A percentile compares a stretch with the other conserved stretches of the same genome.
Evolutionary conservation across 2,888 invertebrate species (phyloP).

Genomic region (Aphrophora alni): DNA sequence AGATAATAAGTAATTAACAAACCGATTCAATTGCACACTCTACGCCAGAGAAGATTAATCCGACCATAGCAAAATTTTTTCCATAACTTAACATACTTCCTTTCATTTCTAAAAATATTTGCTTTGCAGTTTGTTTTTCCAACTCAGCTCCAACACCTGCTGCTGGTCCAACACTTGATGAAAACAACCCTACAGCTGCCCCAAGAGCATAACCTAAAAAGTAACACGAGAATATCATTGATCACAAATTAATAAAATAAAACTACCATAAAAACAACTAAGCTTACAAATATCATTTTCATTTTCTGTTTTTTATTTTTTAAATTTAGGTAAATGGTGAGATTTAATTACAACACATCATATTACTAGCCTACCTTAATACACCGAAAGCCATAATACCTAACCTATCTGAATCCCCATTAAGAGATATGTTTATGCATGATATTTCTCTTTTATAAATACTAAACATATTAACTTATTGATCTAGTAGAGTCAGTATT

Average conservation of each 20-base stretch:
- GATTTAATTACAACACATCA: no score
- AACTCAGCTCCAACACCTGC: conserved; percentile 67
- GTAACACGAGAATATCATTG: conserved; percentile 43
- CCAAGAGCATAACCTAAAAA: conserved; percentile 89
- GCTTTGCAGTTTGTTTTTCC: conserved; percentile 82
- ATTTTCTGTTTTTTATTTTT: no score
- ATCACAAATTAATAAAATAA: not conserved
- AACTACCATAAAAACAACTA: not conserved
- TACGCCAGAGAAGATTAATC: conserved; percentile 90
- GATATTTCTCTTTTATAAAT: no score
- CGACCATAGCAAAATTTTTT: conserved; percentile 97
- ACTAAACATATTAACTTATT: no score
- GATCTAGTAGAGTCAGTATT: no score
- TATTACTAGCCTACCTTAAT: no score
- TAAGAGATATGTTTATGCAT: no score
- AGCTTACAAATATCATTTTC: not conserved
- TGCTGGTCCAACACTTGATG: conserved; percentile 93
- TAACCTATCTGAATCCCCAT: no score
- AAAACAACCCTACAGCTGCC: conserved; percentile 93
- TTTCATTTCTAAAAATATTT: conserved; percentile 93
- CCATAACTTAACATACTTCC: conserved; percentile 89
- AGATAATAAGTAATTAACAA: conserved; percentile 54
- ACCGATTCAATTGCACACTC: conserved; percentile 96
- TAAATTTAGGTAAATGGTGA: no score
- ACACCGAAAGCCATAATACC: no score